Conservation (phyloP, 2,888 invertebrate genomes). For the Eulithis prunata region DNA sequence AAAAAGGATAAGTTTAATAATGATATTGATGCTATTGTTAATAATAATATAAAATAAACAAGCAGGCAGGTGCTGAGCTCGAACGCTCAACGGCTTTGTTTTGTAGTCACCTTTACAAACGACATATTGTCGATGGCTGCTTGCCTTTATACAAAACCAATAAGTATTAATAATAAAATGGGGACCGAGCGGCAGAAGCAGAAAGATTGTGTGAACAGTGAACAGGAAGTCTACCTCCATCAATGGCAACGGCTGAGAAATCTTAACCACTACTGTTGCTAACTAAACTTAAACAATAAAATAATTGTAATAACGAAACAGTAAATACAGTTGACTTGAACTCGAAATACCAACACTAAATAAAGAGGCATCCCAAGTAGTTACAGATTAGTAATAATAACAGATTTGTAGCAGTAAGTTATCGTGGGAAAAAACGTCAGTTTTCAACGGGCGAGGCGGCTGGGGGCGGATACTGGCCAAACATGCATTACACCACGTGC, state of each 20-base stretch:
- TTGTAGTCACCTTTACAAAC: conserved; percentile 80
- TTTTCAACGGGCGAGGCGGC: conserved; percentile 63
- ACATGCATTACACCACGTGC: conserved; percentile 70
- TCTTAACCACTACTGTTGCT: conserved; percentile 32
- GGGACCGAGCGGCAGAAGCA: conserved; percentile 63
- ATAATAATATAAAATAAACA: conserved; percentile 46
- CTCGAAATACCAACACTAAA: conserved; percentile 18
- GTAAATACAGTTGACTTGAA: conserved; percentile 19
- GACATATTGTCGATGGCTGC: conserved; percentile 80
- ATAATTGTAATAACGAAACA: conserved; percentile 22
- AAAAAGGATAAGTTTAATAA: neutral
- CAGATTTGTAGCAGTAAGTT: conserved; percentile 67
- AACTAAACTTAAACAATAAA: conserved; percentile 31
- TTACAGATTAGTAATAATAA: conserved; percentile 49
- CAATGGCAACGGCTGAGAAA: conserved; percentile 60
- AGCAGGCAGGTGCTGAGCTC: conserved; percentile 80
- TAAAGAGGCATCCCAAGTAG: conserved; percentile 35
- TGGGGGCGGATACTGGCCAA: conserved; percentile 70
- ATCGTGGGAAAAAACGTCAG: conserved; percentile 78
- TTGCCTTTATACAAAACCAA: conserved; percentile 78
- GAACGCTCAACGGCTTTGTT: conserved; percentile 78
- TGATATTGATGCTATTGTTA: conserved; percentile 2
- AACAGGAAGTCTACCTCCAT: conserved; percentile 76
- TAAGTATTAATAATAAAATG: conserved; percentile 79
- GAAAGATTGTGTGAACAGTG: conserved; percentile 75